phyloP scores from a whole-genome alignment of 2,888 invertebrate genomes.

The Mechanitis mazaeus region DNA sequence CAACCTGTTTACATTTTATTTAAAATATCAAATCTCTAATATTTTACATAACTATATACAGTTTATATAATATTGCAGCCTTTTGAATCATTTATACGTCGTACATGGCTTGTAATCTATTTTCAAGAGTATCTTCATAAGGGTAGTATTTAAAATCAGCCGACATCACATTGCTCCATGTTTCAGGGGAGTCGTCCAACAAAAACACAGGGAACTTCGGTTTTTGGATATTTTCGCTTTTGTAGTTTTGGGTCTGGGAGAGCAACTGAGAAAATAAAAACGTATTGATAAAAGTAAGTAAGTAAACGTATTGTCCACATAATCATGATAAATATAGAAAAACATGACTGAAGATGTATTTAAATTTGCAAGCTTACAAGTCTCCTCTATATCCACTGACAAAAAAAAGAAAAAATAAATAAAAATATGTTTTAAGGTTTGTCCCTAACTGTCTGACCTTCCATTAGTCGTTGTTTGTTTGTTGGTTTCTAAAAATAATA shows the following conservation, averaged over 20 bases:
- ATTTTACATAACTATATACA: constrained; percentile 20
- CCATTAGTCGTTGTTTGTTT: not conserved
- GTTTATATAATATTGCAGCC: constrained; percentile 35
- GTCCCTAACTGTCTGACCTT: no score
- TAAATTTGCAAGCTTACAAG: no score
- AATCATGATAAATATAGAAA: no score
- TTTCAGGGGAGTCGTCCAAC: constrained; percentile 44
- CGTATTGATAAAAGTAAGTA: no score
- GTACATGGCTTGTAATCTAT: constrained; percentile 36
- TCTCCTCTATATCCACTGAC: no score
- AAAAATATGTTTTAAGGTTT: no score
- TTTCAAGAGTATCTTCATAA: constrained; percentile 44
- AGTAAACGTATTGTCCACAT: no score
- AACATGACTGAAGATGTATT: no score
- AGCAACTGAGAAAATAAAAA: constrained; percentile 36
- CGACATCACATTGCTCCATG: constrained; percentile 37
- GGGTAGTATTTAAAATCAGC: constrained; percentile 46
- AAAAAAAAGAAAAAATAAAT: no score
- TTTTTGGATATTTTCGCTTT: constrained; percentile 30
- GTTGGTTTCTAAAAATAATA: not conserved
- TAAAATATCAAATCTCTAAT: not conserved
- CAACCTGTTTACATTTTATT: no score
- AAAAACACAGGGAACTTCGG: constrained; percentile 37
- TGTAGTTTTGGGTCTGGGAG: constrained; percentile 33
- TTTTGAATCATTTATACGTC: constrained; percentile 31